Conservation (phyloP, 2,888 invertebrate species). For the Neelides folsomi region DNA sequence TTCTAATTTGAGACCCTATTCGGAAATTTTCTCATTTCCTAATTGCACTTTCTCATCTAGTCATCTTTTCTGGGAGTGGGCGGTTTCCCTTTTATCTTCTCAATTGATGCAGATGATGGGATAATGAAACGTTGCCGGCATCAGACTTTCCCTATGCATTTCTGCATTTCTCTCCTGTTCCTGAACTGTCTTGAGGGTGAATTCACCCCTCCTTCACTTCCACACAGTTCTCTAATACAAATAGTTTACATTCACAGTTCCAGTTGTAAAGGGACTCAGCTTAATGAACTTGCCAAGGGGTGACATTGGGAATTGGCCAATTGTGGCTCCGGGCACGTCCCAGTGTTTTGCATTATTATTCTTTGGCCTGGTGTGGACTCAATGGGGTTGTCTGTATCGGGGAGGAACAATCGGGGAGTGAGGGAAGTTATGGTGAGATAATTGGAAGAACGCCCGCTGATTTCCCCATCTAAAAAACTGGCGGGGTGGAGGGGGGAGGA, state of each 20-base stretch:
- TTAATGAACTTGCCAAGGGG: no score
- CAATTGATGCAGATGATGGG: slow-evolving; percentile 4
- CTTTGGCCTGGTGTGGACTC: not conserved
- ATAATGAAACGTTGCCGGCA: slow-evolving; percentile 4
- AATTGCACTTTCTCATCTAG: no score
- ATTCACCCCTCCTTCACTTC: no score
- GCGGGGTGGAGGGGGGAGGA: slow-evolving; percentile 11
- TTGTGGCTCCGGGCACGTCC: no score
- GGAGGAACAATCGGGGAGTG: not conserved
- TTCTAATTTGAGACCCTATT: no score
- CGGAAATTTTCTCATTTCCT: no score
- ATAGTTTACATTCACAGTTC: no score
- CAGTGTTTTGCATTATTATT: not conserved
- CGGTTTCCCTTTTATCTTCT: not conserved
- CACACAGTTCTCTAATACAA: no score
- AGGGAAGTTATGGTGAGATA: slow-evolving; percentile 24
- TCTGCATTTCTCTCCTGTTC: slow-evolving; percentile 7
- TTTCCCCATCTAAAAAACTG: slow-evolving; percentile 18
- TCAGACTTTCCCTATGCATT: slow-evolving; percentile 2
- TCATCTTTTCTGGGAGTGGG: no score
- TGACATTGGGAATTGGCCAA: no score
- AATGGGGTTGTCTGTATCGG: not conserved
- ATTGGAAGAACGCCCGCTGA: slow-evolving; percentile 34
- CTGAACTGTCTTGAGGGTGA: not conserved
- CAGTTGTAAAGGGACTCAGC: no score